Conservation (phyloP, 2,797 vertebrate genomes). For the Tadarida brasiliensis region DNA sequence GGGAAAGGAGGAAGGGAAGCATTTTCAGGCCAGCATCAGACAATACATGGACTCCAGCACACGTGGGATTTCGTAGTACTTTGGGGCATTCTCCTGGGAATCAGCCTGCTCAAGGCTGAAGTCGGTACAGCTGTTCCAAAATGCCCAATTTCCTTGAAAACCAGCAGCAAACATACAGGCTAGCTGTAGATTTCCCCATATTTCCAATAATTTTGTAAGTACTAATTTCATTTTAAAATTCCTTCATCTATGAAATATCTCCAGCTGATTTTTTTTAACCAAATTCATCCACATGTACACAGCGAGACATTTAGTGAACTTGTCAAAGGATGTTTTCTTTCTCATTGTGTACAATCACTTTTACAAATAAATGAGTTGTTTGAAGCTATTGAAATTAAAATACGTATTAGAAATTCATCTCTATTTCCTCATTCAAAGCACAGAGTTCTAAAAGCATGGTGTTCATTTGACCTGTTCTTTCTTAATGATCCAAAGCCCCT, state of each 20-base stretch:
- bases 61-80: neutral
- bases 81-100: neutral
- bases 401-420: constrained; percentile 4
- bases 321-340: neutral
- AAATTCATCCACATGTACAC: neutral
- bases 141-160: neutral
- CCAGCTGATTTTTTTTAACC: neutral
- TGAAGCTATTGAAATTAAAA: neutral
- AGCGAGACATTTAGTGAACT: neutral
- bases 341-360: neutral
- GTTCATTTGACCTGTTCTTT: neutral
- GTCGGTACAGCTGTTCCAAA: neutral
- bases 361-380: neutral
- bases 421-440: neutral
- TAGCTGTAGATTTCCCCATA: neutral
- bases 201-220: neutral
- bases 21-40: neutral
- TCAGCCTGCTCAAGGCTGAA: neutral
- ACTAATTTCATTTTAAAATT: neutral
- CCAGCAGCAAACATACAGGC: neutral
- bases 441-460: neutral
- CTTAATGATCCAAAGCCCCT: neutral
- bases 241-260: constrained; percentile 1
- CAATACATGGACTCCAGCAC: neutral
- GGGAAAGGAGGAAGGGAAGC: neutral